Base-by-base conservation (phyloP, 2,113 vertebrate genomes). In the Piaya cayana region DNA sequence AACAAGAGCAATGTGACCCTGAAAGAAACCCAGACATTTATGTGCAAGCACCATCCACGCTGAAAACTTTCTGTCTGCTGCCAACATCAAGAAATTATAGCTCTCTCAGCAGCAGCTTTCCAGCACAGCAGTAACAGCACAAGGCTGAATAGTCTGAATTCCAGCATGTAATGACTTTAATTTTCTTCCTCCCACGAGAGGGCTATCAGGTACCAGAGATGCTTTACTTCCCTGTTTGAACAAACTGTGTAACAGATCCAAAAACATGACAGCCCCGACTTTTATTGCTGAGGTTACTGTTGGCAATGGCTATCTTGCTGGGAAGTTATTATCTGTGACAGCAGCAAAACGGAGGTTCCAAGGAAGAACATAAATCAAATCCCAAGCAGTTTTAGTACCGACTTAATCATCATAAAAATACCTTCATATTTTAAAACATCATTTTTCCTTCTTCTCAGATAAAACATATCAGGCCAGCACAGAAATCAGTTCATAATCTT, bases 301-400 rank as follows among this genome's bases (percentile, higher is more conserved):
- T 80, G 71, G 91, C 91, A 95, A 15, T 80, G 50, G 70, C 87
- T 91, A 84, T 85, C 87, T 85, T 36, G 78, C 86, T 95, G 86
- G 78, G 26, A 95, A 95, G 79, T 85, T 76, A 94, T 80, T 92
- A 91, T 67, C 82, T 87, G 59, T 94, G 91, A 95, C 91, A 97
- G 82, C 65, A 95, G 74, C 75, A 88, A 63, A 96, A 91, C 36
- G 21, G 59, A 95, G 43, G 21, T 30, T 91, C 77, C 69, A 74
- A 82, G 68, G 78, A 94, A 91, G 89, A 94, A 76, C 27, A 77
- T 82, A 83, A 95, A 96, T 92, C 91, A 95, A 82, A 86, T 43
- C 37, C 32, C 21, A 63, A 81, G 82, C 93, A 90, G 78, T 68
- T 97, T 93, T 77, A 96, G 59, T 77, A 86, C 53, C 85, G 87